Conservation (phyloP, 1,140 invertebrate genomes). For the Grapholita molesta region DNA sequence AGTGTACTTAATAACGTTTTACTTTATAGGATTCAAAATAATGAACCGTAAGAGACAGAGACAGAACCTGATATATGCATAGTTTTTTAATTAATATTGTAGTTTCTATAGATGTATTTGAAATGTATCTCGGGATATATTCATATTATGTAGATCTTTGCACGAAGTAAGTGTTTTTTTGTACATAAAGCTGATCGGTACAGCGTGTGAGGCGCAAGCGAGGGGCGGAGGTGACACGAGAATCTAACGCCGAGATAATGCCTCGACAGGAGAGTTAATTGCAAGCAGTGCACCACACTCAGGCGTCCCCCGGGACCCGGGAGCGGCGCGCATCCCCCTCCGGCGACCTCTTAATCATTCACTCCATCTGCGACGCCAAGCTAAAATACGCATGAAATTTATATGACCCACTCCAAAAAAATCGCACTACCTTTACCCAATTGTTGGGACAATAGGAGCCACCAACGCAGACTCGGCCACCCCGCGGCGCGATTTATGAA, state of each 20-base stretch:
- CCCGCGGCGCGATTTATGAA: conserved; percentile 63
- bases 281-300: conserved; percentile 60
- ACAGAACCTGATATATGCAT: too few species aligned
- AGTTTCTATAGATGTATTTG: too few species aligned
- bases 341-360: conserved; percentile 64
- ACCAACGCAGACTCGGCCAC: conserved; percentile 58
- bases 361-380: conserved; percentile 53
- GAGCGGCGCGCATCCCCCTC: conserved; percentile 37
- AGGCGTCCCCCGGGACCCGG: conserved; percentile 49
- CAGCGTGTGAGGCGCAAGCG: not conserved
- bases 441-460: conserved; percentile 62
- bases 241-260: conserved; percentile 66
- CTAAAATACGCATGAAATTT: conserved; percentile 72
- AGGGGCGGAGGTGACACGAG: conserved; percentile 23
- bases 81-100: too few species aligned
- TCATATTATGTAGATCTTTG: too few species aligned
- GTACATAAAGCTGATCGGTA: not conserved
- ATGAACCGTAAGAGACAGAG: too few species aligned
- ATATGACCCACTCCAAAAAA: conserved; percentile 61
- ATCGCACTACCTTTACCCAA: conserved; percentile 55
- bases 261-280: conserved; percentile 70
- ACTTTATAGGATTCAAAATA: too few species aligned
- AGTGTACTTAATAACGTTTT: too few species aligned
- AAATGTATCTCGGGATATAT: too few species aligned
- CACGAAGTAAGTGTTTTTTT: not conserved